Conservation (phyloP, 2,797 vertebrate genomes). For the Lates japonicus region DNA sequence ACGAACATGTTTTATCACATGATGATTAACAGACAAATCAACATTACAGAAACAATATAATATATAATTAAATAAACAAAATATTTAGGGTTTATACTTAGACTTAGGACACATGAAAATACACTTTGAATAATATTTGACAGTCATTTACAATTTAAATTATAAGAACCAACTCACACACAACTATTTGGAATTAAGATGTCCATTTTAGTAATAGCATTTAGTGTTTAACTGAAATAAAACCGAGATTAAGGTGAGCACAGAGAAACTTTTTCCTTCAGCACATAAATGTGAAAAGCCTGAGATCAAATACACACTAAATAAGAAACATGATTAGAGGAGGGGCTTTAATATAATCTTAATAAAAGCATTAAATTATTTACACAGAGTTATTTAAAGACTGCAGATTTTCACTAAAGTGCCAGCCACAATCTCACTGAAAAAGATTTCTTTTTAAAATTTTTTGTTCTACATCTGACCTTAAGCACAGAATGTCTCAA, state of each 20-base stretch:
- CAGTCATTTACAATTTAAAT: no score
- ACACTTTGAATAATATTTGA: neutral
- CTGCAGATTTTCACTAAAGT: neutral
- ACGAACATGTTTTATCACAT: no score
- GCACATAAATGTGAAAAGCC: constrained; percentile 2
- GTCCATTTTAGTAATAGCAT: no score
- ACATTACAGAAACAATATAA: no score
- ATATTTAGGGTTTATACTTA: neutral
- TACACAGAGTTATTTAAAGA: neutral
- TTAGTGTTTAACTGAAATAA: no score
- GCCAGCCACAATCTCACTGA: neutral
- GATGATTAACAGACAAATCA: no score
- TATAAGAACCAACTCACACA: no score
- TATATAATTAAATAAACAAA: no score
- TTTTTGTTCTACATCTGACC: neutral
- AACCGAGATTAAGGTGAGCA: constrained; percentile 31
- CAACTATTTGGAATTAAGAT: no score
- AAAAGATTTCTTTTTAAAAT: neutral
- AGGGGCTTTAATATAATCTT: neutral
- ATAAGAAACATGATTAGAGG: neutral
- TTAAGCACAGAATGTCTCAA: neutral
- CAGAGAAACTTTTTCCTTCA: constrained; percentile 19
- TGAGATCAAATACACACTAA: neutral
- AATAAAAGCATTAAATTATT: no score
- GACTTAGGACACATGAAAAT: neutral